Percentiles rank a stretch among this genome's conserved stretches.
Conservation (phyloP, 2,113 vertebrate species). For the Ictidomys tridecemlineatus region DNA sequence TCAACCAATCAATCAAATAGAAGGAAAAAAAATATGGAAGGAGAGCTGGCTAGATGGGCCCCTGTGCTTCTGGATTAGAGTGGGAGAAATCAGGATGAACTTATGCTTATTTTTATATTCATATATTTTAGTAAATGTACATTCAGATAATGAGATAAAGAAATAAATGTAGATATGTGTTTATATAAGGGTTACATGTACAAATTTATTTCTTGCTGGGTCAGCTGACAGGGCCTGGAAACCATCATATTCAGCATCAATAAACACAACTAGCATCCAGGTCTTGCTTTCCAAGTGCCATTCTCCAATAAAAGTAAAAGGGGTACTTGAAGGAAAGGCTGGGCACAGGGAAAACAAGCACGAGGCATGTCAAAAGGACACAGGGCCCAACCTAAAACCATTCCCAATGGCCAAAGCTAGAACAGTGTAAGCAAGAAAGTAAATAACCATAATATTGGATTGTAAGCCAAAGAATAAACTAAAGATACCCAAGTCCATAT, state of each 20-base stretch:
- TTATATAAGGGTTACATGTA: neutral
- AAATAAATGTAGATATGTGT: neutral
- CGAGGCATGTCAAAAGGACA: neutral
- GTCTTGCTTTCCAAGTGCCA: neutral
- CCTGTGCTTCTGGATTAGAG: neutral
- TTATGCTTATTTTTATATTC: neutral
- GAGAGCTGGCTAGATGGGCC: neutral
- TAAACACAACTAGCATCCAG: neutral
- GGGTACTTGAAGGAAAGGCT: neutral
- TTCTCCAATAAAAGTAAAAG: neutral
- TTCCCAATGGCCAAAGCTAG: neutral
- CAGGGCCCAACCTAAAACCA: neutral
- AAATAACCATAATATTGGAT: neutral
- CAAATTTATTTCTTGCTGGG: neutral
- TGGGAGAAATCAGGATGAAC: neutral
- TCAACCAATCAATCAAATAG: too few species aligned
- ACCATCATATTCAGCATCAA: neutral
- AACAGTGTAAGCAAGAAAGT: neutral
- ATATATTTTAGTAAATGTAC: neutral
- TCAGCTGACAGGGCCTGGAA: neutral
- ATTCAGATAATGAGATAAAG: neutral
- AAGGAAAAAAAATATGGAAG: neutral
- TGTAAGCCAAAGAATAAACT: neutral
- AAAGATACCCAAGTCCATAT: neutral
- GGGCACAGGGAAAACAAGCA: neutral